Percentiles rank a stretch among this genome's conserved stretches.
Conservation (phyloP, 2,113 vertebrate genomes). For the Recurvirostra avosetta region DNA sequence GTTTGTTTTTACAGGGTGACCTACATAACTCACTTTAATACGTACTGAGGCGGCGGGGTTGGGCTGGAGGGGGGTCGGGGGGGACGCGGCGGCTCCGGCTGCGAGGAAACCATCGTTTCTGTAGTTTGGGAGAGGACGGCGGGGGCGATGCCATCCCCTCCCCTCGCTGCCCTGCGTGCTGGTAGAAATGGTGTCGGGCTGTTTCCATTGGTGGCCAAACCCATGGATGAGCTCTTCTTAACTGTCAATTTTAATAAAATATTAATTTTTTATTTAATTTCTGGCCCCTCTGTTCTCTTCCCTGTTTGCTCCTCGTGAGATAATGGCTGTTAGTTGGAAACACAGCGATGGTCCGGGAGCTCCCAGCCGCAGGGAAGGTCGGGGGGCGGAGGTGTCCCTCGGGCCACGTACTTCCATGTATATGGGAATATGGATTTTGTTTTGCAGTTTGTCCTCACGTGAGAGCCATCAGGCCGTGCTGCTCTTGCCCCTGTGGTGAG, state of each 20-base stretch:
- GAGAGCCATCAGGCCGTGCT: background rate
- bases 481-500: no score
- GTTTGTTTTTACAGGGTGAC: conserved; percentile 2
- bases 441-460: background rate
- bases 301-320: background rate
- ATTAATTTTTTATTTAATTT: background rate
- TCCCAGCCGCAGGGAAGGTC: accelerated
- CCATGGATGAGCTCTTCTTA: background rate
- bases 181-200: background rate
- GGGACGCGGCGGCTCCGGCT: background rate
- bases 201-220: background rate
- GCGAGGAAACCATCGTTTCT: background rate
- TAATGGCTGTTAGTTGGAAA: accelerated
- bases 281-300: background rate
- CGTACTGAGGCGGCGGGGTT: background rate
- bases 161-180: background rate
- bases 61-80: background rate
- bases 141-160: background rate
- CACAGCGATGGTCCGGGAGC: accelerated
- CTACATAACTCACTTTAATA: conserved; percentile 27
- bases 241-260: background rate
- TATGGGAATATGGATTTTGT: background rate
- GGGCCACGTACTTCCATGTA: background rate
- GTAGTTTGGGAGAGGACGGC: background rate
- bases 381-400: background rate